Base-by-base conservation (phyloP, 2,888 invertebrate species). In the Cryptus armator region DNA sequence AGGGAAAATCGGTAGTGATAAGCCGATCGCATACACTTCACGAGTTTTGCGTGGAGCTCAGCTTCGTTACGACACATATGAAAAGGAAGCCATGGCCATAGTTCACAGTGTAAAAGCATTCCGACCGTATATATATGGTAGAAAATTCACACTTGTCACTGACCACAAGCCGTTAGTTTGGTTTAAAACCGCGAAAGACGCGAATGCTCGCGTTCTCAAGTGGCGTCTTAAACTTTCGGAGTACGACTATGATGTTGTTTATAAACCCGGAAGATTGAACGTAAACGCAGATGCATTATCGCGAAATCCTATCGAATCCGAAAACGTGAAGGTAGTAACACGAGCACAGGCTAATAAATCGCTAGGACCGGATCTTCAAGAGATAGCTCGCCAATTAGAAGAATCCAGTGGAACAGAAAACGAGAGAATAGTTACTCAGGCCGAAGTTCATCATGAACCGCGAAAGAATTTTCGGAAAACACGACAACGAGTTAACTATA, bases 1-100 rank as follows among this genome's bases (percentile, higher is more conserved):
- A 9, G 81, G 68, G 24, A 29, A 67, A 37, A 53, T 79, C 32
- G 71, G 79, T 1, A 62, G 71, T n/a, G 79, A 79, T 12, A 59
- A 46, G 46, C 62, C 79, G 3, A 79, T 71, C 5, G 70, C 79
- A 24, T 24, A 24, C 24, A 24, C 24, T 24, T 24, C 24, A 24
- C 24, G 24, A 24, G 24, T 24, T 24, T 24, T 24, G 24, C 24
- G 24, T 24, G 24, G 24, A 24, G 24, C 24, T 24, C 2, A 24
- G 24, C 24, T 24, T 24, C 24, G 24, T 24, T 46, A 46, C 14
- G 48, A 46, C 48, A 46, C 48, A 9, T 46, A 46, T 14, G 48
- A 46, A 14, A 46, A 46, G 14, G 48, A 46, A 46, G 48, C 48
- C 14, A 9, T 46, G 12, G 48, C 48, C 9, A 46, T 46, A 46